phyloP scores from a whole-genome alignment of 2,888 invertebrate genomes.

The Lasioglossum calceatum region DNA sequence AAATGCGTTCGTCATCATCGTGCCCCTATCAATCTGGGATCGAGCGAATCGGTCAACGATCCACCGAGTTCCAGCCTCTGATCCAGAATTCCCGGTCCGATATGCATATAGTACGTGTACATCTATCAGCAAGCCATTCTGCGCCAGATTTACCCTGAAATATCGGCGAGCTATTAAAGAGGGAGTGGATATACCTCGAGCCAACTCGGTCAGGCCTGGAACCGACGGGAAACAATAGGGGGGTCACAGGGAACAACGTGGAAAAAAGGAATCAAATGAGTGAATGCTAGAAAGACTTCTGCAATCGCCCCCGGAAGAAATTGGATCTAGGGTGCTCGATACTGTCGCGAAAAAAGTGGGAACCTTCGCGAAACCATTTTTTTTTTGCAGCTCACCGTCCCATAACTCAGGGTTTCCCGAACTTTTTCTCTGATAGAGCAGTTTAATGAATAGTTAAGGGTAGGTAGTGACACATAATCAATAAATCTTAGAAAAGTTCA shows the following conservation, averaged over 20 bases:
- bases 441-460: too few species aligned
- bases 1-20: not conserved
- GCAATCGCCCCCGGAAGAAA: slow-evolving; percentile 10
- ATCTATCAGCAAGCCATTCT: not conserved
- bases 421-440: too few species aligned
- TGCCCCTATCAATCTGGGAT: not conserved
- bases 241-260: not conserved
- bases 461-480: too few species aligned
- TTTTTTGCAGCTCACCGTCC: too few species aligned
- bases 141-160: not conserved
- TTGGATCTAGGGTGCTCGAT: slow-evolving; percentile 29
- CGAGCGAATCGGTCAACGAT: not conserved
- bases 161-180: slow-evolving; percentile 12
- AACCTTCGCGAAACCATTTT: too few species aligned
- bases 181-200: not conserved
- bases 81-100: not conserved
- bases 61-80: not conserved
- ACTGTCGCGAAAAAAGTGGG: slow-evolving; percentile 21
- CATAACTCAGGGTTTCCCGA: too few species aligned
- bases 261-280: slow-evolving; percentile 4
- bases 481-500: too few species aligned
- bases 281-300: not conserved
- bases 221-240: not conserved
- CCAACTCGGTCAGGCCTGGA: slow-evolving; percentile 3
- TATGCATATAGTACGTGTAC: not conserved